These are phyloP conservation scores for Apodemus sylvaticus DNA, from an alignment of 2,113 vertebrate species.

Conservation along the genomic window DNA sequence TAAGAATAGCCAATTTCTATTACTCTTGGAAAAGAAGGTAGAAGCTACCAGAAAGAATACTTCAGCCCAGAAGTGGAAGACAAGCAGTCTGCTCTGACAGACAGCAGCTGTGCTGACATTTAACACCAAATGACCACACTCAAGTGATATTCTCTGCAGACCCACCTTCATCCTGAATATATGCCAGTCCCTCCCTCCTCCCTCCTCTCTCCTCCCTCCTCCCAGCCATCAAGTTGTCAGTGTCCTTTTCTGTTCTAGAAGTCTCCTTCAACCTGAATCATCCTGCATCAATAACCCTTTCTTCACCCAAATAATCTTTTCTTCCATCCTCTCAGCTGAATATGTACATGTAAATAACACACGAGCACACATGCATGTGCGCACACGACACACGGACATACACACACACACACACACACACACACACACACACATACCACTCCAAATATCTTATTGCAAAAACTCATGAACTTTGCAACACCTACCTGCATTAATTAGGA, in stretches of 20 bases:
- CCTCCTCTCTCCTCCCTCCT: not conserved
- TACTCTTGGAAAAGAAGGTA: not conserved
- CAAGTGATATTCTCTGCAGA: not conserved
- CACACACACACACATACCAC: not conserved
- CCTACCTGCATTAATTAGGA: not conserved
- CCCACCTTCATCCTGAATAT: not conserved
- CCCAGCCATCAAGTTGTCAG: not conserved
- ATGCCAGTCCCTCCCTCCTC: too few relatives aligned
- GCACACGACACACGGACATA: not conserved
- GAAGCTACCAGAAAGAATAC: not conserved
- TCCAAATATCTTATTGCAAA: not conserved
- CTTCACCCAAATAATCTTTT: not conserved
- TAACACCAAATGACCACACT: not conserved
- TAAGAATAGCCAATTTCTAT: not conserved
- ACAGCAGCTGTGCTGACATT: not conserved
- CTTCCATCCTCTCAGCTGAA: not conserved
- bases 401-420: not conserved
- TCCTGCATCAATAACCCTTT: not conserved
- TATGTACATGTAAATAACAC: not conserved
- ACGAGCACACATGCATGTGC: too few relatives aligned
- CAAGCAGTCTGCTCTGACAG: not conserved
- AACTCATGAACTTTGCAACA: constrained; percentile 1
- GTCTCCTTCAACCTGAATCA: not conserved
- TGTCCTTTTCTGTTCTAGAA: not conserved
- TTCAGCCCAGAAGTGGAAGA: not conserved